Conservation (phyloP, 1,140 invertebrate species). For the Ceratina calcarata region DNA sequence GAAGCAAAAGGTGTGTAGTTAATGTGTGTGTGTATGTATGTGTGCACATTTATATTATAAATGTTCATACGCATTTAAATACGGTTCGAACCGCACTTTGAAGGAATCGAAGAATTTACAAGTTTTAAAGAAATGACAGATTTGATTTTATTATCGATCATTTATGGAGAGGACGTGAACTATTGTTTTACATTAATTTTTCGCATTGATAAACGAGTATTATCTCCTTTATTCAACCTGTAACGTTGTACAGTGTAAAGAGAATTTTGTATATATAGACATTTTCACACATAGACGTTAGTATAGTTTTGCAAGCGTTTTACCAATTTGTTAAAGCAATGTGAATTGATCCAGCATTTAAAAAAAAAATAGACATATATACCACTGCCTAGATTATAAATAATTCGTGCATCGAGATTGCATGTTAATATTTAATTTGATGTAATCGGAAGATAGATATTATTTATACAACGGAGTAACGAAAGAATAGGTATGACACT, state of each 20-base stretch:
- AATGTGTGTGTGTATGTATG: constrained; percentile 3
- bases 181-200: constrained; percentile 40
- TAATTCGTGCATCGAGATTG: constrained; percentile 51
- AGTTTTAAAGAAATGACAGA: constrained; percentile 5
- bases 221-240: constrained; percentile 43
- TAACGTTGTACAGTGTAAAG: constrained; percentile 66
- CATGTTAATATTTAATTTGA: constrained; percentile 53
- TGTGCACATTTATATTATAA: constrained; percentile 25
- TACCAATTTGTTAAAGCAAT: constrained; percentile 50
- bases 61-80: constrained; percentile 29
- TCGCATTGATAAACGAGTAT: constrained; percentile 33
- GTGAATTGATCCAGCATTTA: constrained; percentile 57
- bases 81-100: background rate
- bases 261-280: constrained; percentile 68
- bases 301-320: constrained; percentile 60
- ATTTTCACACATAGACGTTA: constrained; percentile 57
- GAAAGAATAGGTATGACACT: constrained; percentile 30
- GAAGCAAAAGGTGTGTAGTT: constrained; percentile 21
- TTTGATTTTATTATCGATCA: constrained; percentile 29
- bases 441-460: constrained; percentile 43
- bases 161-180: constrained; percentile 5
- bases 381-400: constrained; percentile 67
- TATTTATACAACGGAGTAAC: constrained; percentile 49
- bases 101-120: background rate
- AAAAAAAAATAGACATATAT: constrained; percentile 50